phyloP scores from a whole-genome alignment of 2,888 invertebrate genomes.

The Uloborus plumipes region DNA sequence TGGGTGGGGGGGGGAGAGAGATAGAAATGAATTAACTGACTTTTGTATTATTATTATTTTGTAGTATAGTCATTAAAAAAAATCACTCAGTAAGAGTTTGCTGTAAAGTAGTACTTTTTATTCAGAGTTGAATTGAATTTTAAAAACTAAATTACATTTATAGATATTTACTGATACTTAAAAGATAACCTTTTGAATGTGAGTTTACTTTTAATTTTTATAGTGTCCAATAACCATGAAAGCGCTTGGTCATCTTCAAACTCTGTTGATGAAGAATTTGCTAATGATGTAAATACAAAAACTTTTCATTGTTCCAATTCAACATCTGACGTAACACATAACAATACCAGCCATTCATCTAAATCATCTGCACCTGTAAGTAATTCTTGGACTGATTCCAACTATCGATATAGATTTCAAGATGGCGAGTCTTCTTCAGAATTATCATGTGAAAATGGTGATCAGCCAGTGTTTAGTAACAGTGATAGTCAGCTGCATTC shows the following conservation, averaged over 20 bases:
- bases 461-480: constrained; percentile 18
- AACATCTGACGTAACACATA: constrained; percentile 14
- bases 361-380: constrained; percentile 46
- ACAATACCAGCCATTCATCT: constrained; percentile 20
- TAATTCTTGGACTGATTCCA: constrained; percentile 50
- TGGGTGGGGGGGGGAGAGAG: too few relatives aligned
- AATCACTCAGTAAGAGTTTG: too few relatives aligned
- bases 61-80: too few relatives aligned
- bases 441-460: constrained; percentile 31
- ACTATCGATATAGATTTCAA: constrained; percentile 14
- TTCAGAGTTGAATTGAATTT: too few relatives aligned
- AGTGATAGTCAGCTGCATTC: constrained; percentile 16
- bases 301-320: constrained; percentile 35
- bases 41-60: too few relatives aligned
- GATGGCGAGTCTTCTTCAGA: constrained; percentile 18
- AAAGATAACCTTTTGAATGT: not conserved
- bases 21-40: too few relatives aligned
- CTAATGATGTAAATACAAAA: constrained; percentile 45
- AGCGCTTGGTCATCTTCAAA: constrained; percentile 45
- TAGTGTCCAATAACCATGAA: constrained; percentile 56
- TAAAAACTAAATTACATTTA: not conserved
- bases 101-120: too few relatives aligned
- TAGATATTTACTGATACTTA: too few relatives aligned
- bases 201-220: not conserved
- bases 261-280: constrained; percentile 38